phyloP scores from a whole-genome alignment of 2,797 vertebrate genomes.

The Triplophysa yarkandensis region DNA sequence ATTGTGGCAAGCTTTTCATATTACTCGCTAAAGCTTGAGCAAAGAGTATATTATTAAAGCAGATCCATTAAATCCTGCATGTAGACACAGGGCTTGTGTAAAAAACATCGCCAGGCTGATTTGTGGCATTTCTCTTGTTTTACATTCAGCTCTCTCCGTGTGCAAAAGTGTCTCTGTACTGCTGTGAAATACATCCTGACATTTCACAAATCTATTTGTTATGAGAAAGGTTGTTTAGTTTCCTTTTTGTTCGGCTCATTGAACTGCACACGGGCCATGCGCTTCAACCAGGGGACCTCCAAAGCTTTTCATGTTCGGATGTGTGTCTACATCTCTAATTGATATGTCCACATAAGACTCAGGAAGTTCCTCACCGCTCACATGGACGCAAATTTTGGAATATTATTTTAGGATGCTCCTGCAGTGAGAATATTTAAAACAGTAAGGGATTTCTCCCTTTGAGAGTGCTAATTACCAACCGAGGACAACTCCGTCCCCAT shows the following conservation, averaged over 20 bases:
- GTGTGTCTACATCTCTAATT: conserved; percentile 8
- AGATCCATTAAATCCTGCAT: conserved; percentile 60
- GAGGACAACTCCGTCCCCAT: conserved; percentile 54
- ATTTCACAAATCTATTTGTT: conserved; percentile 61
- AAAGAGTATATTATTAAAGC: conserved; percentile 55
- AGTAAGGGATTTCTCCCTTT: conserved; percentile 47
- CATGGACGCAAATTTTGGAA: neutral
- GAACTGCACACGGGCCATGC: conserved; percentile 27
- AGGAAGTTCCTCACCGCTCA: too few relatives aligned
- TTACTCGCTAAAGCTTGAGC: conserved; percentile 51
- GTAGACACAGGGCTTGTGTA: conserved; percentile 56
- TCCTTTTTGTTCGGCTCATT: conserved; percentile 42
- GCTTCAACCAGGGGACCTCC: conserved; percentile 23
- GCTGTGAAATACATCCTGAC: conserved; percentile 56
- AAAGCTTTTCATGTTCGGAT: conserved; percentile 30
- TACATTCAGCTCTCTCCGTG: conserved; percentile 40
- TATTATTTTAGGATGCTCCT: neutral
- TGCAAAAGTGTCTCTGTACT: conserved; percentile 42
- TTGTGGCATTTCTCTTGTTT: conserved; percentile 53
- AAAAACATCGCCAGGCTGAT: conserved; percentile 51
- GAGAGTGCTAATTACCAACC: conserved; percentile 59
- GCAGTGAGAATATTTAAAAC: conserved; percentile 25
- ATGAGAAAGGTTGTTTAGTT: conserved; percentile 51
- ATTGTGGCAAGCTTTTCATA: conserved; percentile 37
- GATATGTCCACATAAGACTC: neutral